A percentile compares a stretch with the other conserved stretches of the same genome.
phyloP scores from a whole-genome alignment of 1,140 invertebrate genomes.

The Teleopsis dalmanni region DNA sequence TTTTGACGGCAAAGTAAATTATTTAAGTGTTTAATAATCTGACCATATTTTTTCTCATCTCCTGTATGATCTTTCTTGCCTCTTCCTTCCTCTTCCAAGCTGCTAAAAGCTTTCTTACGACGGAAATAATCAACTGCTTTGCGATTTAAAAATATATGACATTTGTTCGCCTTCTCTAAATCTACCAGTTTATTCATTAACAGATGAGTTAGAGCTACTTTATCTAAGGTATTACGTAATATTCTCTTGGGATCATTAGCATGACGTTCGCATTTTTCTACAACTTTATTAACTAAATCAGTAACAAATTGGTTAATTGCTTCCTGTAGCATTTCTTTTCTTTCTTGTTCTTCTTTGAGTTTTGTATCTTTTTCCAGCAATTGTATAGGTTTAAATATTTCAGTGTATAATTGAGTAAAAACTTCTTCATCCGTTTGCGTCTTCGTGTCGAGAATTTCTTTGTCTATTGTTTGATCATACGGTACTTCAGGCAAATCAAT shows the following conservation, averaged over 20 bases:
- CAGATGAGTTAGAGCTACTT: background rate
- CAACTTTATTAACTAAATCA: conserved; percentile 3
- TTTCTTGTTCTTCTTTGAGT: background rate
- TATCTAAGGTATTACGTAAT: conserved; percentile 7
- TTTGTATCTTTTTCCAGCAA: background rate
- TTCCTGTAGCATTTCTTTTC: background rate
- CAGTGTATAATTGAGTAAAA: background rate
- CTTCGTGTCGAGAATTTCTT: background rate
- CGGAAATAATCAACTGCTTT: conserved; percentile 11
- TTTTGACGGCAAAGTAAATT: background rate
- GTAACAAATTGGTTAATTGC: conserved; percentile 3
- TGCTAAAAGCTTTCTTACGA: conserved; percentile 1
- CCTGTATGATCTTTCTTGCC: background rate
- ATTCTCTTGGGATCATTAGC: conserved; percentile 2
- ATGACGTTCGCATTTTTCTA: conserved; percentile 1
- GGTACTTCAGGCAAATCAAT: background rate
- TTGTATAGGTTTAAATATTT: background rate
- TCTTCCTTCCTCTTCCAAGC: background rate
- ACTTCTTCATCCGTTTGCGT: background rate
- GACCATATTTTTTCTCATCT: background rate
- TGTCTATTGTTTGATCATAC: background rate
- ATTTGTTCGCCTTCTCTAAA: background rate
- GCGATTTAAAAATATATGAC: conserved; percentile 5
- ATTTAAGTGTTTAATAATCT: background rate
- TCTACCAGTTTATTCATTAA: background rate